Evolutionary conservation across 1,140 invertebrate species (phyloP).

Genomic region (Brachionus koreanus): DNA sequence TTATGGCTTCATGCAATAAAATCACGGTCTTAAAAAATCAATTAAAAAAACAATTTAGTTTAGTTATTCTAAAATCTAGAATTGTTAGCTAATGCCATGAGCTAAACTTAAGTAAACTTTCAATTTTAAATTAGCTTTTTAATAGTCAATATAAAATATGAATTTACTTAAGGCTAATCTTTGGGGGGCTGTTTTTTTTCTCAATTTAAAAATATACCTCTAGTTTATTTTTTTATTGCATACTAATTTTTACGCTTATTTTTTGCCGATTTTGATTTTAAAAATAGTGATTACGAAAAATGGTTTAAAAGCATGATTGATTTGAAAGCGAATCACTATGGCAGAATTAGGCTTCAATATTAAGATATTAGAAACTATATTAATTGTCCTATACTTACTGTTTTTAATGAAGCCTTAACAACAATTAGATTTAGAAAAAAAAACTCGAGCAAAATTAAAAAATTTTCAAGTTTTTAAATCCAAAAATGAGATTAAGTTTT

Average conservation of each 20-base stretch:
- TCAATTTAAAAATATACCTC: background rate
- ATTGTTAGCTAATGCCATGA: background rate
- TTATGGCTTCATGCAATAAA: background rate
- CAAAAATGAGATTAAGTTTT: background rate
- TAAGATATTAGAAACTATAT: conserved; percentile 5
- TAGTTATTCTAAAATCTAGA: background rate
- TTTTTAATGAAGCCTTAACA: conserved; percentile 6
- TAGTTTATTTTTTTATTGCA: conserved; percentile 2
- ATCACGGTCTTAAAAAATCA: background rate
- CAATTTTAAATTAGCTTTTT: background rate
- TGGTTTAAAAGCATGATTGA: background rate
- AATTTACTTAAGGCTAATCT: conserved; percentile 26
- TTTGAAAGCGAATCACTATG: background rate
- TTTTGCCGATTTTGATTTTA: background rate
- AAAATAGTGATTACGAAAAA: background rate
- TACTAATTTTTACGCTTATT: background rate
- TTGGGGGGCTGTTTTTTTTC: background rate
- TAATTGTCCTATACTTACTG: background rate
- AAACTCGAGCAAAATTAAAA: background rate
- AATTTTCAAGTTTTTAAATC: background rate
- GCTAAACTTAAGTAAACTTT: background rate
- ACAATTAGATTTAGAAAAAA: background rate
- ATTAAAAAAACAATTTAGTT: background rate
- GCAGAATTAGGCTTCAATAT: background rate
- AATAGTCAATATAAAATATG: background rate